Conservation (phyloP, 2,113 vertebrate species). For the Malurus alboscapulatus region DNA sequence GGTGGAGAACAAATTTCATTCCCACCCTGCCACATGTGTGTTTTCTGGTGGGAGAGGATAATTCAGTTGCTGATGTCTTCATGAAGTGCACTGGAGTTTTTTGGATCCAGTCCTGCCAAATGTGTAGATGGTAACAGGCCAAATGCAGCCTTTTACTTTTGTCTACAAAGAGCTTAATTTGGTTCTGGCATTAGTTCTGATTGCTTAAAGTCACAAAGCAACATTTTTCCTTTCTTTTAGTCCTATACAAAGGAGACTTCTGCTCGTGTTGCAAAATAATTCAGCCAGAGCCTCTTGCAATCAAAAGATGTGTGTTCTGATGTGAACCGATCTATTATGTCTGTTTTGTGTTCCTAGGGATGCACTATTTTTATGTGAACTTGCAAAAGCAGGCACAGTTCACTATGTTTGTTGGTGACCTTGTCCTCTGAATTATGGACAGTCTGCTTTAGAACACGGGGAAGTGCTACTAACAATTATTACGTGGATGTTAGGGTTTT, state of each 20-base stretch:
- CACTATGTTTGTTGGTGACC: slow-evolving; percentile 67
- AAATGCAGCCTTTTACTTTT: background rate
- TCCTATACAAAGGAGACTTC: slow-evolving; percentile 15
- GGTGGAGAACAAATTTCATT: background rate
- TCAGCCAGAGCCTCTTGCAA: slow-evolving; percentile 47
- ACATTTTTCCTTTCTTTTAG: slow-evolving; percentile 22
- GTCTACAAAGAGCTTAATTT: background rate
- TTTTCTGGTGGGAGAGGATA: background rate
- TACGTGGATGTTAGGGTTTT: background rate
- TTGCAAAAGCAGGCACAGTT: slow-evolving; percentile 57
- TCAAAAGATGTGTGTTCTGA: slow-evolving; percentile 32
- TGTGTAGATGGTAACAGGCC: background rate
- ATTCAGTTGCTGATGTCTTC: background rate
- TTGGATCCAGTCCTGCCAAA: background rate
- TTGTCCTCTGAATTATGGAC: slow-evolving; percentile 67
- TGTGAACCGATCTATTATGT: slow-evolving; percentile 46
- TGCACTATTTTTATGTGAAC: slow-evolving; percentile 63
- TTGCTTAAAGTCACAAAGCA: slow-evolving; percentile 26
- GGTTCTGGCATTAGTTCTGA: slow-evolving; percentile 10
- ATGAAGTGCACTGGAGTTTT: background rate
- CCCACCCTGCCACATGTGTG: background rate
- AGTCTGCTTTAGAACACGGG: slow-evolving; percentile 25
- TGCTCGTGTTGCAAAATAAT: slow-evolving; percentile 30
- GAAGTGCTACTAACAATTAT: background rate
- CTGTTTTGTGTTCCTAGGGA: slow-evolving; percentile 47